phyloP scores from a whole-genome alignment of 2,113 vertebrate species.

The Pseudorasbora parva region DNA sequence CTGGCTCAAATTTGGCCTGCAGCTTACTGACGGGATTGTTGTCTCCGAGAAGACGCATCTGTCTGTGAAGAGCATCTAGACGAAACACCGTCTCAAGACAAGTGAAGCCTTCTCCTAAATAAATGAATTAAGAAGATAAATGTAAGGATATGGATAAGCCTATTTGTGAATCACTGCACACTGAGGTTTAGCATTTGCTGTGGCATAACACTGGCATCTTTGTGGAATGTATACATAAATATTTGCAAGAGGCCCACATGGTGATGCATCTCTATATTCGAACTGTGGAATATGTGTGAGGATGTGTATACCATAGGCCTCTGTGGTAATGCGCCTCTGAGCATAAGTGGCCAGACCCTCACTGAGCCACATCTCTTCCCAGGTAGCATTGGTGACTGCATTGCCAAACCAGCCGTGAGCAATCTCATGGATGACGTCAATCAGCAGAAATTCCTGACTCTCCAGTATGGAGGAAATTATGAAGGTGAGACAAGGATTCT shows the following conservation, averaged over 20 bases:
- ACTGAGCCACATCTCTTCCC: constrained; percentile 99
- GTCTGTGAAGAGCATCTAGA: constrained; percentile 92
- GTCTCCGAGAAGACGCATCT: constrained; percentile 93
- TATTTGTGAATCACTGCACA: background rate
- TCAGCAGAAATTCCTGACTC: constrained; percentile 93
- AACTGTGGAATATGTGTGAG: background rate
- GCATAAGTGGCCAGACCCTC: constrained; percentile 96
- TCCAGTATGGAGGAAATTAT: constrained; percentile 98
- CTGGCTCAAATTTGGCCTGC: constrained; percentile 94
- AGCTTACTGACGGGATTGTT: constrained; percentile 93
- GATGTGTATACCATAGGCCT: constrained; percentile 83
- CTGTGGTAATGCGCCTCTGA: constrained; percentile 91
- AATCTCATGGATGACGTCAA: constrained; percentile 94
- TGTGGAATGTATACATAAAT: background rate
- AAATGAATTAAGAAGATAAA: background rate
- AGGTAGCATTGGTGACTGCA: constrained; percentile 93
- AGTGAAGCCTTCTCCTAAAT: constrained; percentile 90
- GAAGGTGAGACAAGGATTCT: constrained; percentile 98
- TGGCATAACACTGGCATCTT: background rate
- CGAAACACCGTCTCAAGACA: constrained; percentile 94
- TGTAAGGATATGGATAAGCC: background rate
- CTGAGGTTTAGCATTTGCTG: background rate
- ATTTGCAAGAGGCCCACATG: background rate
- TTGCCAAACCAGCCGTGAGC: constrained; percentile 98
- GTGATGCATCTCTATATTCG: background rate